Conservation (phyloP, 2,888 invertebrate genomes). For the Athripsodes cinereus region DNA sequence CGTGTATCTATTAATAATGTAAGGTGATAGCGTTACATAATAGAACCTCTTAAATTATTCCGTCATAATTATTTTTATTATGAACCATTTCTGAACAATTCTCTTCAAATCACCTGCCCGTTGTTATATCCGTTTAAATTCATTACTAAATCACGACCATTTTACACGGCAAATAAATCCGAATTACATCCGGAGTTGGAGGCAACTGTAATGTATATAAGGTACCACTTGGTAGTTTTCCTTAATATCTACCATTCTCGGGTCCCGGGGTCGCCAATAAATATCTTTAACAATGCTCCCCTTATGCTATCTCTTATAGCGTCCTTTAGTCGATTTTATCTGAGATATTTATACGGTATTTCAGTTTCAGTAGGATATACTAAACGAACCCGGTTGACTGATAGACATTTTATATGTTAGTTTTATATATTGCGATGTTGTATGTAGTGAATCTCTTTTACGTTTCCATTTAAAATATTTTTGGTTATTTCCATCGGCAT, state of each 20-base stretch:
- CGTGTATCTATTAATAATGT: no score
- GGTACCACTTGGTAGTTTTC: slow-evolving; percentile 1
- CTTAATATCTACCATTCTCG: slow-evolving; percentile 5
- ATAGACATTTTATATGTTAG: no score
- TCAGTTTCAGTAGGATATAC: not conserved
- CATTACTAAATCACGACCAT: slow-evolving; percentile 9
- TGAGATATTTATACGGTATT: not conserved
- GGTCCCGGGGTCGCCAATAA: slow-evolving; percentile 3
- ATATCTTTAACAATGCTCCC: slow-evolving; percentile 6
- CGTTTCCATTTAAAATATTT: no score
- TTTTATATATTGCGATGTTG: no score
- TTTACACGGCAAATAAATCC: slow-evolving; percentile 8
- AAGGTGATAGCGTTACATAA: no score
- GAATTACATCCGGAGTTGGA: slow-evolving; percentile 4
- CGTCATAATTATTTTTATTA: not conserved
- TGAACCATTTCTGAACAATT: not conserved
- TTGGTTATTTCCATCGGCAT: no score
- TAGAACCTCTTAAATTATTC: no score
- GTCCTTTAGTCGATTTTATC: slow-evolving; percentile 1
- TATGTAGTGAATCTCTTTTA: no score
- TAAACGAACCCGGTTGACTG: no score
- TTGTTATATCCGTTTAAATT: slow-evolving; percentile 1
- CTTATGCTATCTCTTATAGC: slow-evolving; percentile 1
- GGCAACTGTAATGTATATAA: no score
- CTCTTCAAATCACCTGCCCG: not conserved